phyloP scores from a whole-genome alignment of 2,797 vertebrate genomes.

The Sebastes oblongus region DNA sequence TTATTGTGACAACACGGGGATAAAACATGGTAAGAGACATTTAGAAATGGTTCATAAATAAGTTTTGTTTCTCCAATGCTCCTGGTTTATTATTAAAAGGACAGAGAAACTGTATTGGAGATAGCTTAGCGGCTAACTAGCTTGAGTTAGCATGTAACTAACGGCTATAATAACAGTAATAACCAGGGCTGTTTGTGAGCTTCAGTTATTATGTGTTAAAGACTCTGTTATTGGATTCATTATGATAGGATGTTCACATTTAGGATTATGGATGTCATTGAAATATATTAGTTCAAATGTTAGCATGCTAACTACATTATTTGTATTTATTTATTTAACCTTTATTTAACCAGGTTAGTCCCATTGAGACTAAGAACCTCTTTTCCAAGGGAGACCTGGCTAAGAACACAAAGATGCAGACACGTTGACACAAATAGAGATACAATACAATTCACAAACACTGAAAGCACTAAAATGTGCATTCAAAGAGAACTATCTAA shows the following conservation, averaged over 20 bases:
- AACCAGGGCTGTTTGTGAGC: neutral
- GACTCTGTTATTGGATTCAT: neutral
- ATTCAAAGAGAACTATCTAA: too few species aligned
- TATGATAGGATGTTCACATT: fast-evolving
- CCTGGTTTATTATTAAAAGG: neutral
- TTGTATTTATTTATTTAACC: too few species aligned
- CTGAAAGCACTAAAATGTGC: too few species aligned
- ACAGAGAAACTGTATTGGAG: neutral
- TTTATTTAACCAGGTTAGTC: too few species aligned
- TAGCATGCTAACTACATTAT: conserved; percentile 29
- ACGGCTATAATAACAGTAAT: neutral
- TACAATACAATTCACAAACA: too few species aligned
- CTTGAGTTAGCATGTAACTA: conserved; percentile 29
- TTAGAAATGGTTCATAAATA: fast-evolving
- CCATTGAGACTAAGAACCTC: too few species aligned
- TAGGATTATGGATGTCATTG: neutral
- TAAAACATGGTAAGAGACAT: conserved; percentile 75
- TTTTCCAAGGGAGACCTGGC: too few species aligned
- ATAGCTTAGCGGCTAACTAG: conserved; percentile 64
- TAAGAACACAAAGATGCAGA: fast-evolving
- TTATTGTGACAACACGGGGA: conserved; percentile 58
- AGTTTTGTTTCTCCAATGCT: neutral
- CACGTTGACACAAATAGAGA: too few species aligned
- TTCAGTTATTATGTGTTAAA: neutral
- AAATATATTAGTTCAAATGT: neutral